These are phyloP conservation scores for Nicator chloris DNA, from an alignment of 2,113 vertebrate species.

Conservation along the genomic window DNA sequence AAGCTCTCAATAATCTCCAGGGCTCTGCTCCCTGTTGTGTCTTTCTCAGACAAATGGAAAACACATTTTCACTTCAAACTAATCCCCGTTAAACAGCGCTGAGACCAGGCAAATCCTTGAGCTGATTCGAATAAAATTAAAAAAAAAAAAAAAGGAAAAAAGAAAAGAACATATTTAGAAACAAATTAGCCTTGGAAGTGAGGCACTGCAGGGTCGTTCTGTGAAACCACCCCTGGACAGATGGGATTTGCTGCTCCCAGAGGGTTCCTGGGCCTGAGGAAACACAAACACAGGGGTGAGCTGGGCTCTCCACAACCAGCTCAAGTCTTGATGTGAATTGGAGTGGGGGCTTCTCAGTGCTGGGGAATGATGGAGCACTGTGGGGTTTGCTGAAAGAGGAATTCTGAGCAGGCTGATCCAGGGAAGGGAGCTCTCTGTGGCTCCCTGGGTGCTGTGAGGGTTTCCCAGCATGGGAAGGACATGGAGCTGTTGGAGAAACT, in stretches of 20 bases:
- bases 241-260: not conserved
- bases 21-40: slow-evolving; percentile 38
- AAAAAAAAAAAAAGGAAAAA: not conserved
- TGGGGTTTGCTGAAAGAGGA: too few relatives aligned
- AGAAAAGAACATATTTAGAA: slow-evolving; percentile 23
- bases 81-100: not conserved
- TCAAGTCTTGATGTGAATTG: not conserved
- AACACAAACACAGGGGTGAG: not conserved
- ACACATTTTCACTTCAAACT: slow-evolving; percentile 7
- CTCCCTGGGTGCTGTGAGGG: not conserved
- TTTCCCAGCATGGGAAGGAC: accelerated
- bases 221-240: not conserved
- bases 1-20: slow-evolving; percentile 20
- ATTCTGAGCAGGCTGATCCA: not conserved
- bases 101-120: not conserved
- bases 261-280: not conserved
- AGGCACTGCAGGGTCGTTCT: not conserved
- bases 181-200: slow-evolving; percentile 21
- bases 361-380: not conserved
- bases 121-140: not conserved
- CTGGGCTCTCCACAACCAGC: not conserved
- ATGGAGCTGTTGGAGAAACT: not conserved
- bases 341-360: not conserved
- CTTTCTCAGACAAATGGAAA: slow-evolving; percentile 43
- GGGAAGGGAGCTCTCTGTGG: not conserved